Conservation (phyloP, 1,140 invertebrate genomes). For the Bombus ignitus region DNA sequence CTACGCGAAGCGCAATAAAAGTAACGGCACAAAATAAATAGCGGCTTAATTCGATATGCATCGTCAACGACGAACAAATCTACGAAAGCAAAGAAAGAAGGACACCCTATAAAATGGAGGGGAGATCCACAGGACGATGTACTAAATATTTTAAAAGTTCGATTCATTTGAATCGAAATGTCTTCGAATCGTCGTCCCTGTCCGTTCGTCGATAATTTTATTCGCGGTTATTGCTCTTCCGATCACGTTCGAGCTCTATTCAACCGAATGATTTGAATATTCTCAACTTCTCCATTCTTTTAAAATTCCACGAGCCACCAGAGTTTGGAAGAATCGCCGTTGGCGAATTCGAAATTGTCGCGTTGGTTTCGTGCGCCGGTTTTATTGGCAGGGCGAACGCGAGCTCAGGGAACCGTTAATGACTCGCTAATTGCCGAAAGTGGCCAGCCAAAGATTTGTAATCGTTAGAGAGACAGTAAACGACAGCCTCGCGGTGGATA, state of each 20-base stretch:
- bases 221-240: slow-evolving; percentile 63
- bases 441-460: slow-evolving; percentile 45
- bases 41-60: not conserved
- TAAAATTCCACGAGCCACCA: no score
- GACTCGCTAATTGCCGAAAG: slow-evolving; percentile 54
- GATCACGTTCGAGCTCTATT: slow-evolving; percentile 40
- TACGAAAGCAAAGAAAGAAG: not conserved
- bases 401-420: slow-evolving; percentile 30
- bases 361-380: not conserved
- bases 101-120: slow-evolving; percentile 13
- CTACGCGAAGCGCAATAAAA: slow-evolving; percentile 24
- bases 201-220: slow-evolving; percentile 54
- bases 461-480: slow-evolving; percentile 51
- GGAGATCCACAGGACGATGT: slow-evolving; percentile 45
- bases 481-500: slow-evolving; percentile 48
- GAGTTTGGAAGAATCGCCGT: not conserved
- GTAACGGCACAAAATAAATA: slow-evolving; percentile 62
- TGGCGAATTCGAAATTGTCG: not conserved
- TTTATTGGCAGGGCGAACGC: not conserved
- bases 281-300: slow-evolving; percentile 50
- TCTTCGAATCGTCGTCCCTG: slow-evolving; percentile 54
- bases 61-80: no score
- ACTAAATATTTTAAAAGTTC: slow-evolving; percentile 75
- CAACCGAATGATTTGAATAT: slow-evolving; percentile 70
- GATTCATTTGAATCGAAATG: slow-evolving; percentile 74